Evolutionary conservation across 2,888 invertebrate genomes (phyloP).

Genomic region (Ennomos erosarius): DNA sequence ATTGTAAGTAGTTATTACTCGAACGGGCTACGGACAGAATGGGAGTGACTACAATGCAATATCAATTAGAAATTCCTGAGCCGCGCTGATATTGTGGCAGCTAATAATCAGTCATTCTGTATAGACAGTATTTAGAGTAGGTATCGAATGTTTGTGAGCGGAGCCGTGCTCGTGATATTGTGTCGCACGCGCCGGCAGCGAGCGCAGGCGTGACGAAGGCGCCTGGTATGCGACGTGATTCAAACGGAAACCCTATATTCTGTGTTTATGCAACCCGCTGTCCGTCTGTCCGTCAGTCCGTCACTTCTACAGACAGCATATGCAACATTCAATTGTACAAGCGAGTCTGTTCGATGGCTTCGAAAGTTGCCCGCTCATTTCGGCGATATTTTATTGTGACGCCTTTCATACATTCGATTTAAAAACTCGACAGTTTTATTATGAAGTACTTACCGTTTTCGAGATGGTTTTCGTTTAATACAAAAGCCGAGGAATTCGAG

Average conservation of each 20-base stretch:
- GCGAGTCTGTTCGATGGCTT: slow-evolving; percentile 46
- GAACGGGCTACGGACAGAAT: slow-evolving; percentile 51
- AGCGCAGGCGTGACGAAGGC: slow-evolving; percentile 75
- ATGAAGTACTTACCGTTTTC: slow-evolving; percentile 28
- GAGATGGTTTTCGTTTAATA: slow-evolving; percentile 21
- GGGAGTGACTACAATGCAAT: slow-evolving; percentile 64
- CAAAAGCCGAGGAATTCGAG: slow-evolving; percentile 35
- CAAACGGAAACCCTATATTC: slow-evolving; percentile 82
- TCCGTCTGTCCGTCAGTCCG: slow-evolving; percentile 73
- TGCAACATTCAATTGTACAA: slow-evolving; percentile 56
- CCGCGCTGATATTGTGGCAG: slow-evolving; percentile 47
- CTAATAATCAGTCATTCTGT: slow-evolving; percentile 62
- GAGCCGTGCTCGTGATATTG: slow-evolving; percentile 72
- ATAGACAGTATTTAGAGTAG: slow-evolving; percentile 59
- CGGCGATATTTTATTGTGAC: slow-evolving; percentile 29
- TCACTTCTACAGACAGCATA: slow-evolving; percentile 62
- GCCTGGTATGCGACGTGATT: slow-evolving; percentile 82
- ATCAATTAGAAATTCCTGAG: slow-evolving; percentile 67
- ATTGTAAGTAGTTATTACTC: slow-evolving; percentile 54
- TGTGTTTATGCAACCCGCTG: slow-evolving; percentile 78
- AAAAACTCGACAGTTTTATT: slow-evolving; percentile 35
- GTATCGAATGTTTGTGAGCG: slow-evolving; percentile 61
- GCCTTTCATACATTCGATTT: slow-evolving; percentile 33
- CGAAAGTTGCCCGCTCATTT: slow-evolving; percentile 46
- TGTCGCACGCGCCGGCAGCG: slow-evolving; percentile 69